phyloP scores from a whole-genome alignment of 2,797 vertebrate genomes.

The Argyrosomus regius region DNA sequence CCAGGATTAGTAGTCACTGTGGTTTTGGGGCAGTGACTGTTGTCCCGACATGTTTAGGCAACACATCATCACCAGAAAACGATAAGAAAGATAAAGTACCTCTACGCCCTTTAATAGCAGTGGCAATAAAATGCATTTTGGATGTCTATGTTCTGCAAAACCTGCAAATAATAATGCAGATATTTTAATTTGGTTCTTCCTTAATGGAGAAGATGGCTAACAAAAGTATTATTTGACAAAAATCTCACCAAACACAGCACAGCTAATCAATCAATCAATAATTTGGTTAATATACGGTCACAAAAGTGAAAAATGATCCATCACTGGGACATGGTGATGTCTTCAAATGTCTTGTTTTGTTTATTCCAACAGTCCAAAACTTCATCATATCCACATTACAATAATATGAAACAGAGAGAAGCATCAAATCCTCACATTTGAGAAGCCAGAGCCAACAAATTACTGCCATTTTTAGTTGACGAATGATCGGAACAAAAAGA shows the following conservation, averaged over 20 bases:
- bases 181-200: no score
- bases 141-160: neutral
- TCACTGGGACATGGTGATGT: neutral
- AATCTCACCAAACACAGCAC: neutral
- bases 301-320: neutral
- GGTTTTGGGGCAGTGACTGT: neutral
- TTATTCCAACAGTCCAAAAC: neutral
- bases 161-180: no score
- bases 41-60: conserved; percentile 42
- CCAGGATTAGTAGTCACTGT: neutral
- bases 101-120: neutral
- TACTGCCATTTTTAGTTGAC: neutral
- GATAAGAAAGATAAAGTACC: neutral
- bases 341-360: neutral
- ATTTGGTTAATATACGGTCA: neutral
- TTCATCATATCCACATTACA: neutral
- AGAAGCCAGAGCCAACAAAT: neutral
- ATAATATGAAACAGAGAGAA: neutral
- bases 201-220: no score
- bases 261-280: neutral
- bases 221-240: no score
- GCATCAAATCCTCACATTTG: neutral
- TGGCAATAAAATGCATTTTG: neutral
- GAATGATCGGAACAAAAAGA: no score
- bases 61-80: conserved; percentile 1